A percentile compares a stretch with the other conserved stretches of the same genome.
Conservation (phyloP, 2,113 vertebrate genomes). For the Etheostoma spectabile region DNA sequence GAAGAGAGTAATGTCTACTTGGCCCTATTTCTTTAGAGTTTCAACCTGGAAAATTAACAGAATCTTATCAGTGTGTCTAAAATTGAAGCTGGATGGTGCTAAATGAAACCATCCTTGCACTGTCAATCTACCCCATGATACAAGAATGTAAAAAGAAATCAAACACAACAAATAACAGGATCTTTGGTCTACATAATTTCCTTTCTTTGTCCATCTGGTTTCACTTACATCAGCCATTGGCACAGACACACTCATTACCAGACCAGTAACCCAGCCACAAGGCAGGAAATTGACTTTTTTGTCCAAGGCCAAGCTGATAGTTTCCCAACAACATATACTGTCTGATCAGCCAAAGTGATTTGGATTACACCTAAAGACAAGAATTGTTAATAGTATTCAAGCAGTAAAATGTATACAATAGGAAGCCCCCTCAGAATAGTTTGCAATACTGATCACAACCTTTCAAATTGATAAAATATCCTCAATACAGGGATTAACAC, state of each 20-base stretch:
- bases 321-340: constrained; percentile 14
- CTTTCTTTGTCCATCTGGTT: constrained; percentile 36
- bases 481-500: background rate
- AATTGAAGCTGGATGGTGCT: background rate
- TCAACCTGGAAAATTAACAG: background rate
- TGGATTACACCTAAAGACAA: constrained; percentile 7
- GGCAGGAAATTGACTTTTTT: constrained; percentile 54
- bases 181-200: constrained; percentile 43
- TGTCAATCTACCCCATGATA: constrained; percentile 26
- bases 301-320: constrained; percentile 18
- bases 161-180: constrained; percentile 38
- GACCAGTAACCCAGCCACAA: constrained; percentile 31
- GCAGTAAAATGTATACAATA: background rate
- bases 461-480: background rate
- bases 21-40: background rate
- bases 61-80: background rate
- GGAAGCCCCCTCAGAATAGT: background rate
- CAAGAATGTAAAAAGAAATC: constrained; percentile 3
- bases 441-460: background rate
- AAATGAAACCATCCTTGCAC: background rate
- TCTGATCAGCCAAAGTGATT: constrained; percentile 30
- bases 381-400: background rate
- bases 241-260: constrained; percentile 33
- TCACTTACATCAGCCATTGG: constrained; percentile 15
- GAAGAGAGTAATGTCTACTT: background rate